phyloP scores from a whole-genome alignment of 2,888 invertebrate genomes.

The Antheraea yamamai region DNA sequence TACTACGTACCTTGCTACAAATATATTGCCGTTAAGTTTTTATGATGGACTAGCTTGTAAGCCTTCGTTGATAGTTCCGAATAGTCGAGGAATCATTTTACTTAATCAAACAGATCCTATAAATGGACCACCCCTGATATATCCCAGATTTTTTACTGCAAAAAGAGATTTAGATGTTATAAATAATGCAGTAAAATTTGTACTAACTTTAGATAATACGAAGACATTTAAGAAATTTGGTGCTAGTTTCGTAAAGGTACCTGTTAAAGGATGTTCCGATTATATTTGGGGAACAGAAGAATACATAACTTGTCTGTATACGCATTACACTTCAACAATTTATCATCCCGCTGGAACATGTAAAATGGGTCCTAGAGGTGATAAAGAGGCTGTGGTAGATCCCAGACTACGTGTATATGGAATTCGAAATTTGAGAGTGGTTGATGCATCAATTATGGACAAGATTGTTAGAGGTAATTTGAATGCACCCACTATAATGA shows the following conservation, averaged over 20 bases:
- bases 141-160: constrained; percentile 86
- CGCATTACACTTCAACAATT: constrained; percentile 86
- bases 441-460: constrained; percentile 87
- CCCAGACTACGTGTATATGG: constrained; percentile 84
- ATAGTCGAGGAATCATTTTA: constrained; percentile 83
- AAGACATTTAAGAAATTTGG: constrained; percentile 81
- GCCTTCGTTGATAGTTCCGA: constrained; percentile 84
- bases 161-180: constrained; percentile 84
- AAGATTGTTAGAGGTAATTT: constrained; percentile 87
- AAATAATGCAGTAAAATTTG: constrained; percentile 83
- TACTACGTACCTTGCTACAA: constrained; percentile 67
- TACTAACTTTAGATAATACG: constrained; percentile 82
- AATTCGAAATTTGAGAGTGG: constrained; percentile 83
- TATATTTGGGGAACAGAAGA: constrained; percentile 83
- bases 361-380: constrained; percentile 86
- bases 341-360: constrained; percentile 87
- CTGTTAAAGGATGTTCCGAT: constrained; percentile 81
- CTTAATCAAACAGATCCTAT: constrained; percentile 87
- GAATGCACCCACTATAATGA: constrained; percentile 93
- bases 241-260: constrained; percentile 78
- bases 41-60: constrained; percentile 83
- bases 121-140: constrained; percentile 87
- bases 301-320: constrained; percentile 85
- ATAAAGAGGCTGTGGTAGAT: constrained; percentile 85
- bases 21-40: constrained; percentile 82